Base-by-base conservation (phyloP, 2,113 vertebrate species). In the Psittacara wagleri region DNA sequence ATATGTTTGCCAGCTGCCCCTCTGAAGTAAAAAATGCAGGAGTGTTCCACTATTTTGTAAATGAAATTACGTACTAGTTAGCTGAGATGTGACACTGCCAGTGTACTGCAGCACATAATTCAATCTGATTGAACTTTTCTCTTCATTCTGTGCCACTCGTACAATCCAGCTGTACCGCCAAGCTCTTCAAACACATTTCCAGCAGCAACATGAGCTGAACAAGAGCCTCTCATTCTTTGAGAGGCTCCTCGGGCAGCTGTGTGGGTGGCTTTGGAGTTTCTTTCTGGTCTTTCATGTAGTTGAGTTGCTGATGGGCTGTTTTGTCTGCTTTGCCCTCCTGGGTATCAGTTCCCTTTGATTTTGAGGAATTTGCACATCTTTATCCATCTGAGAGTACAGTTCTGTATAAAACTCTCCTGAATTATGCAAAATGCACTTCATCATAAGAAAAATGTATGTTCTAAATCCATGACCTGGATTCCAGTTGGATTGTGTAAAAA, bases 271-370 rank as follows among this genome's bases (percentile, higher is more conserved):
- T 91, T 67, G 75, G 95, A 77, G 73, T 85, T 92, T 88, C 67
- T 83, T 79, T 83, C 86, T 94, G 89, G 51, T 91, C 96, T 98
- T 98, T 98, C 94, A 97, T 98, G 97, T 98, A 96, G 89, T 25
- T 97, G 90, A 88, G 84, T 94, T 96, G 96, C 90, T 96, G 95
- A 96, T 96, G 89, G 92, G 81, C 91, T 97, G 83, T 97, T 97
- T 95, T 95, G 94, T 95, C 92, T 93, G 93, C 94, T 95, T 95
- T 92, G 68, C 91, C 92, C 90, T 87, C 84, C 79, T 72, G 90
- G 93, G 95, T 87, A 98, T 97, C 97, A 94, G 80, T 85, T 95
- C 54, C 37, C 85, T 97, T 95, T 93, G 95, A 97, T 96, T 96
- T 92, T 95, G 94, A 97, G 75, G 79, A 93, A 96, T 96, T 97